phyloP scores from a whole-genome alignment of 2,797 vertebrate genomes.

The Oryzias sinensis region DNA sequence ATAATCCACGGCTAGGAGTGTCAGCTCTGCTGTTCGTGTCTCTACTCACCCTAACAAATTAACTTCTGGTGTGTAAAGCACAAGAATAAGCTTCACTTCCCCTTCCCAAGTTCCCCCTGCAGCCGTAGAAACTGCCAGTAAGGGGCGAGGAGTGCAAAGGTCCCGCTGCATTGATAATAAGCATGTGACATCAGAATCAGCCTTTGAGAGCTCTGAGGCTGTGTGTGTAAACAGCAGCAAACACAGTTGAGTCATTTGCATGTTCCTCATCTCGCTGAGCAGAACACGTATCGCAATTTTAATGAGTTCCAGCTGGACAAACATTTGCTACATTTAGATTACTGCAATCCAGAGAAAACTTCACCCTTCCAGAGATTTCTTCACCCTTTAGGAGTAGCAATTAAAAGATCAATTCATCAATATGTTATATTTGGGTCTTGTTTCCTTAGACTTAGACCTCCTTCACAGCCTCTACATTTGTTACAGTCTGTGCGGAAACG shows the following conservation, averaged over 20 bases:
- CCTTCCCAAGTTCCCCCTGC: constrained; percentile 33
- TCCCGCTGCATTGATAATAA: constrained; percentile 10
- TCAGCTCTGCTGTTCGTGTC: neutral
- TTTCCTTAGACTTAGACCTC: no score
- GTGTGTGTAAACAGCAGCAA: constrained; percentile 2
- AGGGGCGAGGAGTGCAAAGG: constrained; percentile 25
- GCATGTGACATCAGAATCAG: constrained; percentile 17
- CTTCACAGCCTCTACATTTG: no score
- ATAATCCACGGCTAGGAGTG: no score
- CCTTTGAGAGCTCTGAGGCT: neutral
- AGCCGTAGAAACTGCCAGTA: constrained; percentile 9
- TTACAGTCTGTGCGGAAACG: no score
- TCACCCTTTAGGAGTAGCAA: no score
- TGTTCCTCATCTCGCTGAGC: constrained; percentile 13
- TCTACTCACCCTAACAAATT: neutral
- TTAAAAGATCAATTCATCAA: no score
- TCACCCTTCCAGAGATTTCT: no score
- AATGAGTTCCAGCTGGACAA: constrained; percentile 22
- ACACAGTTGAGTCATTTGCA: neutral
- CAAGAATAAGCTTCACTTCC: constrained; percentile 43
- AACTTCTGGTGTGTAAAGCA: constrained; percentile 15
- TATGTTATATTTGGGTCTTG: no score
- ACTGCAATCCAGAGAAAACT: no score
- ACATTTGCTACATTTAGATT: constrained; percentile 43
- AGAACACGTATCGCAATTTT: constrained; percentile 32